These are phyloP conservation scores for Nettapus auritus DNA, from an alignment of 2,113 vertebrate genomes.

Conservation along the genomic window DNA sequence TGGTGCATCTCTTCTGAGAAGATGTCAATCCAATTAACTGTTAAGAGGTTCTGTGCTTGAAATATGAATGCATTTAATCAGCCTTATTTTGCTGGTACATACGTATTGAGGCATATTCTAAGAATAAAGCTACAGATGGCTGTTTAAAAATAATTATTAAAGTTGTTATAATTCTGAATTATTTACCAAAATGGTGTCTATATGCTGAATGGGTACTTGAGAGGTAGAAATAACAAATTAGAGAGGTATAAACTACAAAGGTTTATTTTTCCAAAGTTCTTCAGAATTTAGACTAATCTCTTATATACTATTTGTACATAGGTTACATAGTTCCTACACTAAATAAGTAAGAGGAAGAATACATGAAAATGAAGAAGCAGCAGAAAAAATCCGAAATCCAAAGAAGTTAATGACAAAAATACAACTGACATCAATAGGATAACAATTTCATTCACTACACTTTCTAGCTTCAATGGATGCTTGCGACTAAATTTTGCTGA, in stretches of 20 bases:
- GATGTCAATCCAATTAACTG: constrained; percentile 40
- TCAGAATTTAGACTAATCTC: not conserved
- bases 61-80: not conserved
- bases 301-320: not conserved
- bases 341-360: not conserved
- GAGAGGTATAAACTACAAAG: not conserved
- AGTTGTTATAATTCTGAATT: not conserved
- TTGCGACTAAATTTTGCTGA: not conserved
- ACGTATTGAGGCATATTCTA: not conserved
- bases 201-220: not conserved
- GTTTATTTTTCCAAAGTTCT: not conserved
- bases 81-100: not conserved
- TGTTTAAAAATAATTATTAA: not conserved
- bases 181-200: not conserved
- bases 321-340: not conserved
- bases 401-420: not conserved
- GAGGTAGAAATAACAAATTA: not conserved
- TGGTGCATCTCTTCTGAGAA: not conserved
- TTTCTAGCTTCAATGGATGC: not conserved
- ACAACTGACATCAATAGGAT: not conserved
- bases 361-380: not conserved
- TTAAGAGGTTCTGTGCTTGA: not conserved
- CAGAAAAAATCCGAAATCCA: not conserved
- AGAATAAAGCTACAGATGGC: not conserved
- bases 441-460: not conserved